Conservation (phyloP, 2,113 vertebrate genomes). For the Isurus oxyrinchus region DNA sequence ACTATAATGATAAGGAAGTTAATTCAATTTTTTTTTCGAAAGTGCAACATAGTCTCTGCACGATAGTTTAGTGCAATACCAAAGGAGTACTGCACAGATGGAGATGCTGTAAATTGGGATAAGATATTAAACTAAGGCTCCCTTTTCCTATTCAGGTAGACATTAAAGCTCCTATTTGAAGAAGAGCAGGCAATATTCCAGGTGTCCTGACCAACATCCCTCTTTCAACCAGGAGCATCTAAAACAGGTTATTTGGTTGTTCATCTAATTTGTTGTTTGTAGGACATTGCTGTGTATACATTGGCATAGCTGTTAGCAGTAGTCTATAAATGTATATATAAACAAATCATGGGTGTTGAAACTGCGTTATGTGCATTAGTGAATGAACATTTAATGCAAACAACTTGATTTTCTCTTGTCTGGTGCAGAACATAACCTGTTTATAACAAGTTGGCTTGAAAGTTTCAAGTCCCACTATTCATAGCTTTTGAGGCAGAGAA, state of each 20-base stretch:
- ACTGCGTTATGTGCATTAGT: neutral
- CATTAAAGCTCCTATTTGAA: neutral
- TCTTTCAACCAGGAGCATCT: neutral
- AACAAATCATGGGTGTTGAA: neutral
- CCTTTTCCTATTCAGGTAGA: slow-evolving; percentile 14
- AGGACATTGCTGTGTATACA: neutral
- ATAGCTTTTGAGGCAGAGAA: neutral
- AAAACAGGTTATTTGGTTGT: neutral
- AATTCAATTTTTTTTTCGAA: neutral
- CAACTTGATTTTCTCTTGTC: neutral
- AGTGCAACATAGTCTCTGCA: neutral
- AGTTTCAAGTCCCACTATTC: neutral
- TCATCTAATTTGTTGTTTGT: neutral
- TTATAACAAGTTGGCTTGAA: neutral
- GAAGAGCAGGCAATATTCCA: neutral
- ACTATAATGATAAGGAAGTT: neutral
- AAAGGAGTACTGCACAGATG: neutral
- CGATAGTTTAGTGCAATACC: neutral
- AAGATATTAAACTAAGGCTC: neutral
- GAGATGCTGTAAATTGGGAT: neutral
- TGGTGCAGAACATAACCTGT: neutral
- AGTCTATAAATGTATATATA: neutral
- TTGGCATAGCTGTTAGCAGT: neutral
- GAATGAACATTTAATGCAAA: neutral
- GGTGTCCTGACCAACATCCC: neutral